Percentiles rank a stretch among this genome's conserved stretches.
Conservation (phyloP, 2,888 invertebrate species). For the Cantharis nigra region DNA sequence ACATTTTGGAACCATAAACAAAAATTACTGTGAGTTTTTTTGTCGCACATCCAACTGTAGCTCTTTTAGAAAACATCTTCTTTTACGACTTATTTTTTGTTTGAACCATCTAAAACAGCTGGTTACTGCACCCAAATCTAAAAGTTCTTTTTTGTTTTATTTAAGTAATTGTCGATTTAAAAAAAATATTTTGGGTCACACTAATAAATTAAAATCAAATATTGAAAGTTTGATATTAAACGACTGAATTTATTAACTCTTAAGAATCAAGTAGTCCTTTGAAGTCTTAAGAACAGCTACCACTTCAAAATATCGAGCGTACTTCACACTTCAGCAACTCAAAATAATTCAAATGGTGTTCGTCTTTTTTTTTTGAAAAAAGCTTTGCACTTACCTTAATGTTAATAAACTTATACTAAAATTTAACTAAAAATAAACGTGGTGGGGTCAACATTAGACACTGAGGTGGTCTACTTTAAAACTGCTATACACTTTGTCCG, state of each 20-base stretch:
- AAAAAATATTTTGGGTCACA: background rate
- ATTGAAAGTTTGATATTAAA: background rate
- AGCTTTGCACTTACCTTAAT: conserved; percentile 6
- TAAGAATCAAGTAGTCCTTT: background rate
- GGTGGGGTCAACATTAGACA: conserved; percentile 9
- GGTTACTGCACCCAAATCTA: background rate
- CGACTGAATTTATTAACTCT: background rate
- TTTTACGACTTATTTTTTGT: background rate
- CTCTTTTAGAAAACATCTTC: background rate
- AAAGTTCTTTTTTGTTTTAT: background rate
- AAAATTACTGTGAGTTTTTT: background rate
- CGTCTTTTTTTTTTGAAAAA: background rate
- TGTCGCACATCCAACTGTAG: background rate
- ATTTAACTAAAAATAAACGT: conserved; percentile 18
- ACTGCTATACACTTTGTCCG: conserved; percentile 5
- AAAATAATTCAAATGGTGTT: background rate
- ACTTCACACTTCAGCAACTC: background rate
- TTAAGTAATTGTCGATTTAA: background rate
- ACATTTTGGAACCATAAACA: background rate
- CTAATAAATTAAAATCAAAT: background rate
- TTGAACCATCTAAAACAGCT: background rate
- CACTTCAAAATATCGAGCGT: background rate
- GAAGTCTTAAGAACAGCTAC: background rate
- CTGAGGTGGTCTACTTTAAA: conserved; percentile 14
- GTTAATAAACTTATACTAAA: conserved; percentile 15